Conservation (phyloP, 92 coral and sea anemone species). For the Siderastrea radians region DNA sequence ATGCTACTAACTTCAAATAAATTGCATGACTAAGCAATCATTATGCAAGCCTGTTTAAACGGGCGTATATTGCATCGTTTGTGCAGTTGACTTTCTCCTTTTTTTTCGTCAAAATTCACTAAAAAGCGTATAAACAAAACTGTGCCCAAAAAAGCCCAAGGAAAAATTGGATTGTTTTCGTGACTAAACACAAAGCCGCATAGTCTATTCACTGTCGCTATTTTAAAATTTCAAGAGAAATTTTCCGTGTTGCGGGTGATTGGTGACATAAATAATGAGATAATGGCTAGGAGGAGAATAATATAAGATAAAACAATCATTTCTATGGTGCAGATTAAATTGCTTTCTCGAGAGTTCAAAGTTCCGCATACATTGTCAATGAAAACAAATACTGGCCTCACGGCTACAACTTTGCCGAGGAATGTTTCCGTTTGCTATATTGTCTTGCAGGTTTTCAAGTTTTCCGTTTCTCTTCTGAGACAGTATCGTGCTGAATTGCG, state of each 20-base stretch:
- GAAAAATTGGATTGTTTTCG: conserved; percentile 9
- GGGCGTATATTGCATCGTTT: neutral
- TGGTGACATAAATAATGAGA: conserved; percentile 31
- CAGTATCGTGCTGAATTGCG: neutral
- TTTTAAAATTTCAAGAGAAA: neutral
- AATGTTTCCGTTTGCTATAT: neutral
- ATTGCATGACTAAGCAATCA: neutral
- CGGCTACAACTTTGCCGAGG: neutral
- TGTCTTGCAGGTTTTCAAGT: conserved; percentile 11
- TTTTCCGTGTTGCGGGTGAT: conserved; percentile 52
- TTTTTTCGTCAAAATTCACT: neutral
- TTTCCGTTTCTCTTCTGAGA: conserved; percentile 31
- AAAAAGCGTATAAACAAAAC: neutral
- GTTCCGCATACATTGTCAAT: conserved; percentile 53
- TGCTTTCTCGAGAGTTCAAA: conserved; percentile 42
- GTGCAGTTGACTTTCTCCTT: neutral
- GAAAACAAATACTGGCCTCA: conserved; percentile 21
- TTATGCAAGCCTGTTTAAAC: no score
- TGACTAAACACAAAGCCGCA: conserved; percentile 15
- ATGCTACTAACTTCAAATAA: neutral
- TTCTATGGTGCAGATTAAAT: conserved; percentile 46
- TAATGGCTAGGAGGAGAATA: conserved; percentile 28
- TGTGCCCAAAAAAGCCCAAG: neutral
- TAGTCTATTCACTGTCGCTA: neutral
- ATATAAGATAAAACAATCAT: conserved; percentile 34